phyloP scores from a whole-genome alignment of 2,797 vertebrate species.

The Borostomias antarcticus region DNA sequence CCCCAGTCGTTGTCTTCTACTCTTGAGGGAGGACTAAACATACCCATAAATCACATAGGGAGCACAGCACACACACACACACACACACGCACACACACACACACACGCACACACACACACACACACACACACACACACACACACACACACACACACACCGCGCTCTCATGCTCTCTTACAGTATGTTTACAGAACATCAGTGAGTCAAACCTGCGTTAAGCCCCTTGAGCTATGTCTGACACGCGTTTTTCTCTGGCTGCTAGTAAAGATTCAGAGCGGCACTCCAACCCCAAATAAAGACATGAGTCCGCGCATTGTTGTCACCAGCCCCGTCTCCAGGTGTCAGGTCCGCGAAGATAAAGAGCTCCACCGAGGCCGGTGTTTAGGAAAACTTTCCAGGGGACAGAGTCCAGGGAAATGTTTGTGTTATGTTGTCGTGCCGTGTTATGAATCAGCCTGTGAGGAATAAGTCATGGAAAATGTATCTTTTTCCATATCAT shows the following conservation, averaged over 20 bases:
- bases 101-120: conserved; percentile 14
- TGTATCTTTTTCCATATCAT: conserved; percentile 42
- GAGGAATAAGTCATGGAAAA: conserved; percentile 58
- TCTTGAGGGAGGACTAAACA: neutral
- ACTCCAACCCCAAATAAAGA: conserved; percentile 79
- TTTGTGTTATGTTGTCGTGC: conserved; percentile 68
- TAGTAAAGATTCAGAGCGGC: conserved; percentile 47
- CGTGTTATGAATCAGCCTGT: conserved; percentile 53
- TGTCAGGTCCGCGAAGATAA: conserved; percentile 64
- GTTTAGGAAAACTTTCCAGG: conserved; percentile 75
- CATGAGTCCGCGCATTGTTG: conserved; percentile 67
- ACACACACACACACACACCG: conserved; percentile 11
- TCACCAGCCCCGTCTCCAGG: conserved; percentile 61
- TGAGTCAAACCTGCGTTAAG: conserved; percentile 57
- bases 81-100: conserved; percentile 24
- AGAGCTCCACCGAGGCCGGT: conserved; percentile 55
- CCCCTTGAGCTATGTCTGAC: conserved; percentile 62
- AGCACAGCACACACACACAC: conserved; percentile 6
- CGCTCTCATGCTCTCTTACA: no score
- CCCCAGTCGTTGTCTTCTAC: neutral
- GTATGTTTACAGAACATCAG: conserved; percentile 73
- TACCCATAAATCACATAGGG: conserved; percentile 16
- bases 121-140: conserved; percentile 27
- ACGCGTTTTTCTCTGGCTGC: conserved; percentile 28
- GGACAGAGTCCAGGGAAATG: conserved; percentile 67